Conservation (phyloP, 1,140 invertebrate genomes). For the Bathynomus jamesi region DNA sequence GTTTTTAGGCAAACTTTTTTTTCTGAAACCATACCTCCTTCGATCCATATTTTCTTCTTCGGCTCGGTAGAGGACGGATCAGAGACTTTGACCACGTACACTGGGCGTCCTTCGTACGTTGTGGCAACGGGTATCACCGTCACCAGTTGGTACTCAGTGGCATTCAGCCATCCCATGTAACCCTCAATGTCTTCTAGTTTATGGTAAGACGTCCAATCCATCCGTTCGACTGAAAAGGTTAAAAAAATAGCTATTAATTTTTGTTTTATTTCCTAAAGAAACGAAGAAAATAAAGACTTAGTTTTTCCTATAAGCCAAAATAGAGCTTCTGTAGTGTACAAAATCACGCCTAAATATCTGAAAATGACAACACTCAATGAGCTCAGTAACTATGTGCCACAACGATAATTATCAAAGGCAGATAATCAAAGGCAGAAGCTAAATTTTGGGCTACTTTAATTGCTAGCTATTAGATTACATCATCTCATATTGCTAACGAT, state of each 20-base stretch:
- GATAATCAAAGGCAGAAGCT: no score
- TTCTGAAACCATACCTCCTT: conserved; percentile 31
- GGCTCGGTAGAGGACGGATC: conserved; percentile 13
- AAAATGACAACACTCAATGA: no score
- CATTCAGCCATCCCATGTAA: conserved; percentile 25
- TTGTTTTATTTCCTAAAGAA: background rate
- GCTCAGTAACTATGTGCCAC: background rate
- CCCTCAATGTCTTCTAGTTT: conserved; percentile 29
- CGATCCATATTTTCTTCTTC: conserved; percentile 35
- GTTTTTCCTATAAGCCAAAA: no score
- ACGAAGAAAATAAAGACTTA: background rate
- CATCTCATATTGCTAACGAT: no score
- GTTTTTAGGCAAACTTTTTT: no score
- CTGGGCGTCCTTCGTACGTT: conserved; percentile 16
- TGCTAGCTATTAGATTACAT: no score
- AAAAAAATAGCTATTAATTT: background rate
- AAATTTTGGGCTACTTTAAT: no score
- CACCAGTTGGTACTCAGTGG: conserved; percentile 11
- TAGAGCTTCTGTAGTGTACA: no score
- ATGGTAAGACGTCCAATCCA: conserved; percentile 35
- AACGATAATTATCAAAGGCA: background rate
- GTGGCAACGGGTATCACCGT: conserved; percentile 11
- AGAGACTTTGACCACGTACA: conserved; percentile 20
- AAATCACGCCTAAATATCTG: no score
- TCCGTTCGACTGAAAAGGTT: conserved; percentile 7